These are phyloP conservation scores for Pterocles orientalis DNA, from an alignment of 2,113 vertebrate genomes.

Conservation along the genomic window DNA sequence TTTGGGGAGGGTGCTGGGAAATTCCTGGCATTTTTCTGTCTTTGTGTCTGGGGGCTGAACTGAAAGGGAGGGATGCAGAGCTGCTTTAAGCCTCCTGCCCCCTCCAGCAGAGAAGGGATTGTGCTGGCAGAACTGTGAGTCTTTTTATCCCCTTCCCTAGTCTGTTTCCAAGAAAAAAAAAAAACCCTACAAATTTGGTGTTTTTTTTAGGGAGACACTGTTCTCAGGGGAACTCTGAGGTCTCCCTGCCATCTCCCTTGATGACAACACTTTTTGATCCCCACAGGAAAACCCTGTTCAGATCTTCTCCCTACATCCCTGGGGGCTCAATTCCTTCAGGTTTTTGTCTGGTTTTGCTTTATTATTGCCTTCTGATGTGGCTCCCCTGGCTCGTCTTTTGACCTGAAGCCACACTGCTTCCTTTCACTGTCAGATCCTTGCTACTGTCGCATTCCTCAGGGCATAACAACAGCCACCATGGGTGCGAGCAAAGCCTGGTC, in stretches of 20 bases:
- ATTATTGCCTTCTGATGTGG: not conserved
- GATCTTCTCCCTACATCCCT: not conserved
- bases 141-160: constrained; percentile 15
- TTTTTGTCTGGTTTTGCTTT: not conserved
- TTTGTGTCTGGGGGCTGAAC: constrained; percentile 76
- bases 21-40: constrained; percentile 79
- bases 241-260: not conserved
- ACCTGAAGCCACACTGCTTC: not conserved
- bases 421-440: not conserved
- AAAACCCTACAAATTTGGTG: not conserved
- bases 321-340: not conserved
- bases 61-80: constrained; percentile 50
- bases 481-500: not conserved
- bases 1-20: constrained; percentile 69
- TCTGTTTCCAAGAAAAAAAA: not conserved
- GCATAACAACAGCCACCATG: not conserved
- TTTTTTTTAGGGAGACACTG: not conserved
- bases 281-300: not conserved
- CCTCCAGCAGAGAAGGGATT: constrained; percentile 38
- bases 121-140: not conserved
- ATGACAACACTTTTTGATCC: not conserved
- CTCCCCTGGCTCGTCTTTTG: not conserved
- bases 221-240: not conserved
- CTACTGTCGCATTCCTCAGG: not conserved
- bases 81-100: constrained; percentile 49